A percentile compares a stretch with the other conserved stretches of the same genome.
phyloP scores from a whole-genome alignment of 2,888 invertebrate species.

The Schizotus pectinicornis region DNA sequence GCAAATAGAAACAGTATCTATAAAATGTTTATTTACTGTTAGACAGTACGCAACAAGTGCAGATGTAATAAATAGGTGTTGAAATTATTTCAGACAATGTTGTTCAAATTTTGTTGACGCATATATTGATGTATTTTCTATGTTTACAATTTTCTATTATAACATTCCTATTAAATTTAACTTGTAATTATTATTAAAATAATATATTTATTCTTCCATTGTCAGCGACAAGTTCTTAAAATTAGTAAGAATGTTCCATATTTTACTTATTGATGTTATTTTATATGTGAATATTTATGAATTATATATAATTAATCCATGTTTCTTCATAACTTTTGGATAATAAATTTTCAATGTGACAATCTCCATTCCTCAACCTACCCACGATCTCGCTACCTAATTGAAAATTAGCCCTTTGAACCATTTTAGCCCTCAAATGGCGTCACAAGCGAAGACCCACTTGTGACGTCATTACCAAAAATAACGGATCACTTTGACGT shows the following conservation, averaged over 20 bases:
- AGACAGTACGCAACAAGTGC: constrained; percentile 21
- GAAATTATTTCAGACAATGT: constrained; percentile 18
- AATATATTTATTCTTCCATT: constrained; percentile 42
- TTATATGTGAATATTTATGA: constrained; percentile 49
- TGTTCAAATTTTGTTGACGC: constrained; percentile 20
- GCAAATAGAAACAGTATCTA: constrained; percentile 14
- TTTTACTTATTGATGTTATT: constrained; percentile 52
- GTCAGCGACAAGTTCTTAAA: constrained; percentile 37
- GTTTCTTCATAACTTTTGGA: constrained; percentile 44
- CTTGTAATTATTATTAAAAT: constrained; percentile 42
- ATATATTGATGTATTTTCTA: constrained; percentile 41
- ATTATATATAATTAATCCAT: constrained; percentile 43
- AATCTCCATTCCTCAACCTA: constrained; percentile 8
- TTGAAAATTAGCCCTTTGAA: neutral
- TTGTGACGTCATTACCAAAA: too few species aligned
- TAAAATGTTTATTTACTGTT: constrained; percentile 27
- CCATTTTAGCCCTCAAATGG: too few species aligned
- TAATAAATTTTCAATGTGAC: constrained; percentile 42
- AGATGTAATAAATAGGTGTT: constrained; percentile 19
- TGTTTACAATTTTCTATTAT: constrained; percentile 48
- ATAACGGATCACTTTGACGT: too few species aligned
- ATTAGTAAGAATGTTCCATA: constrained; percentile 38
- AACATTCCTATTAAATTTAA: constrained; percentile 50
- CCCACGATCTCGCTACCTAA: neutral
- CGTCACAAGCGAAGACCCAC: too few species aligned